Conservation (phyloP, 2,888 invertebrate genomes). For the Microdon myrmicae region DNA sequence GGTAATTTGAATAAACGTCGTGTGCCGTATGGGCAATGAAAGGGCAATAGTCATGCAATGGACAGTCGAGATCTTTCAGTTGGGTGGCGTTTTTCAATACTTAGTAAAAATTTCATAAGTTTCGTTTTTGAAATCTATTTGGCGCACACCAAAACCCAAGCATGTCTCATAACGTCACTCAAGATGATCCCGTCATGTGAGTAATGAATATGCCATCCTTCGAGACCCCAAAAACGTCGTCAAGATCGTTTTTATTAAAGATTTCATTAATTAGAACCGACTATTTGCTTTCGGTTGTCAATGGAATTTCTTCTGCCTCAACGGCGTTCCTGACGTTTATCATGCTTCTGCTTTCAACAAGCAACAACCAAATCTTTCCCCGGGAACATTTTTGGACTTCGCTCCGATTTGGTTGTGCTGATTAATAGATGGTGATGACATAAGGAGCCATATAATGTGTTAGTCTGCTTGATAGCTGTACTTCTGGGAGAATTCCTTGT, state of each 20-base stretch:
- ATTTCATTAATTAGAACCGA: conserved; percentile 2
- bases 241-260: conserved; percentile 3
- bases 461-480: conserved; percentile 15
- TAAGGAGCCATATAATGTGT: conserved; percentile 28
- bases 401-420: conserved; percentile 30
- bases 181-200: too few species aligned
- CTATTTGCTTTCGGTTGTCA: neutral
- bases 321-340: neutral
- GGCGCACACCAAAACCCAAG: too few species aligned
- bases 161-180: too few species aligned
- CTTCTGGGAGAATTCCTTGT: conserved; percentile 15
- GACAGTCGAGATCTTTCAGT: neutral
- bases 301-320: neutral
- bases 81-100: neutral
- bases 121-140: too few species aligned
- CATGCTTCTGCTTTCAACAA: neutral
- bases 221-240: neutral
- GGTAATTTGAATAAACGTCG: neutral
- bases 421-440: conserved; percentile 35
- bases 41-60: neutral
- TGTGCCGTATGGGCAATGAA: neutral
- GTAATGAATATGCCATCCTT: too few species aligned
- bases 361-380: neutral
- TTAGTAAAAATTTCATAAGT: too few species aligned
- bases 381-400: conserved; percentile 1